Base-by-base conservation (phyloP, 2,888 invertebrate genomes). In the Caenorhabditis sinica region DNA sequence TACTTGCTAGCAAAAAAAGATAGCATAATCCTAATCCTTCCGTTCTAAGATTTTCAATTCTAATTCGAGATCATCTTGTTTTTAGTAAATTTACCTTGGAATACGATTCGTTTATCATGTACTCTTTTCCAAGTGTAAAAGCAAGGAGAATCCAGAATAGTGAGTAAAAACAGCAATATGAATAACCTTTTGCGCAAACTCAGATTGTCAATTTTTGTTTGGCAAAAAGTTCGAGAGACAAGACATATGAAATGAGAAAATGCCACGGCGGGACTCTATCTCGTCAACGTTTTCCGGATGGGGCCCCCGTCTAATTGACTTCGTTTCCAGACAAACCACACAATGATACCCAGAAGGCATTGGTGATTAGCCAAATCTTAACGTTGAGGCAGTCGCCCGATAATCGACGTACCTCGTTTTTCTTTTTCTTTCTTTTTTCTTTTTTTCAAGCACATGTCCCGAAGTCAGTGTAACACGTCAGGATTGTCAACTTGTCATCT, bases 221-320 rank as follows among this genome's bases (percentile, higher is more conserved):
- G 65, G 49, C 80, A 58, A 72, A 72, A 80, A 72, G 72, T 80
- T 80, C 80, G 80, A 80, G 72, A 71, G 80, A 72, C 56, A 72
- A 80, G 72, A 80, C 80, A 80, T 79, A 72, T 72, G 66, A 72
- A 58, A 80, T 58, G 63, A 58, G 80, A 66, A 80, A 80, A 80
- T 80, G 80, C 72, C 80, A 72, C 63, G 58, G 58, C 66, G 65
- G 72, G 49, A 76, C 66, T 74, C 53, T 20, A 51, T 66, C 53
- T 66, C 79, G 51, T 56, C 71, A 61, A 65, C 33, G 60, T 51
- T 66, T 61, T 71, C 30, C 58, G 49, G 65, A 63, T 63, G 33
- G 28, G 20, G 20, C 49, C 49, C 8, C 28, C 51, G 25, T 9
- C 56, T 80, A 66, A 80, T 72, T 80, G 80, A 45, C 72, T 80